A percentile compares a stretch with the other conserved stretches of the same genome.
phyloP scores from a whole-genome alignment of 2,888 invertebrate species.

The Lycophotia porphyrea region DNA sequence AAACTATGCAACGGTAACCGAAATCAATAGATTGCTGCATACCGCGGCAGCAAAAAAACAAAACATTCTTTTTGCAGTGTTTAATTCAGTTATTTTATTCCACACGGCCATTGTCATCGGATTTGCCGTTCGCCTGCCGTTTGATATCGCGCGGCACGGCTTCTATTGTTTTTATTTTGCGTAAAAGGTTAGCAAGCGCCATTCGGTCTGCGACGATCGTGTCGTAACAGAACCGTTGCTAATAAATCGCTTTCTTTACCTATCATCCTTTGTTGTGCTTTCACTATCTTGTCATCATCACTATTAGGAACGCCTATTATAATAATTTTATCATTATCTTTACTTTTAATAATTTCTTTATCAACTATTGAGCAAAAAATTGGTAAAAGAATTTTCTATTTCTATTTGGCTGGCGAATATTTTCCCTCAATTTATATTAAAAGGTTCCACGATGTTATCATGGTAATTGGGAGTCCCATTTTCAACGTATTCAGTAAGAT shows the following conservation, averaged over 20 bases:
- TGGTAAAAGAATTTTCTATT: slow-evolving; percentile 37
- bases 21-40: slow-evolving; percentile 46
- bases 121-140: slow-evolving; percentile 75
- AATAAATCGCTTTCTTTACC: slow-evolving; percentile 70
- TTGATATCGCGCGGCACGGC: slow-evolving; percentile 68
- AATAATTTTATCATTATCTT: not conserved
- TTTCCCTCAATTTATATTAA: slow-evolving; percentile 71
- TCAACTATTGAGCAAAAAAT: slow-evolving; percentile 22
- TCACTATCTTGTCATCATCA: slow-evolving; percentile 31
- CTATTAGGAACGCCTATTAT: slow-evolving; percentile 20
- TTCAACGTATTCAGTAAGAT: slow-evolving; percentile 75
- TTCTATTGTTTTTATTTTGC: slow-evolving; percentile 71
- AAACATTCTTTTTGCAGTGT: slow-evolving; percentile 52
- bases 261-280: slow-evolving; percentile 45
- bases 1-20: slow-evolving; percentile 4
- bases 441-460: slow-evolving; percentile 77
- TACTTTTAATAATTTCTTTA: slow-evolving; percentile 4
- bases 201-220: slow-evolving; percentile 68
- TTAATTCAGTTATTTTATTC: slow-evolving; percentile 71
- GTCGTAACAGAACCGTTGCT: slow-evolving; percentile 61
- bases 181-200: slow-evolving; percentile 71
- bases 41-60: slow-evolving; percentile 36
- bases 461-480: slow-evolving; percentile 80
- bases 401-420: slow-evolving; percentile 66
- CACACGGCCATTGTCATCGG: slow-evolving; percentile 71